Conservation (phyloP, 2,888 invertebrate genomes). For the Amiota communis region DNA sequence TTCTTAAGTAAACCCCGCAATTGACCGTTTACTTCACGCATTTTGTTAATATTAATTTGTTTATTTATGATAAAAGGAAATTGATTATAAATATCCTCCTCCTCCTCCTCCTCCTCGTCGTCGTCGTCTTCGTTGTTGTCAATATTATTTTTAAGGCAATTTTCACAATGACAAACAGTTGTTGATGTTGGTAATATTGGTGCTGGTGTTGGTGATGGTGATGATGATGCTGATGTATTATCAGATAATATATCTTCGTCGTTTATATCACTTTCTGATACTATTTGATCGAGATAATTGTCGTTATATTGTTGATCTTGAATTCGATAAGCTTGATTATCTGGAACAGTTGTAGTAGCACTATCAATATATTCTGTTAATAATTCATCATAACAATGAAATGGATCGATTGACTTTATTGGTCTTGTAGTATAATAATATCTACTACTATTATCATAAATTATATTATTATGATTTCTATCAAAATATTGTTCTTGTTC, state of each 20-base stretch:
- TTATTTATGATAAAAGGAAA: constrained; percentile 41
- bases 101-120: constrained; percentile 37
- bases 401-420: constrained; percentile 23
- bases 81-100: constrained; percentile 42
- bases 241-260: constrained; percentile 34
- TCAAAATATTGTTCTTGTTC: background rate
- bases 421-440: background rate
- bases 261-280: constrained; percentile 25
- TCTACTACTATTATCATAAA: constrained; percentile 40
- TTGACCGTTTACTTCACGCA: constrained; percentile 74
- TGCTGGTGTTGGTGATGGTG: too few relatives aligned
- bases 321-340: background rate
- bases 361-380: constrained; percentile 59
- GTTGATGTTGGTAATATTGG: too few relatives aligned
- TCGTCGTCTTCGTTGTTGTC: constrained; percentile 24
- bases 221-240: constrained; percentile 31
- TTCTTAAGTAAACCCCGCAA: constrained; percentile 80
- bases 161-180: constrained; percentile 46
- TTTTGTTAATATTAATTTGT: constrained; percentile 43
- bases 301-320: constrained; percentile 5
- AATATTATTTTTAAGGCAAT: constrained; percentile 30
- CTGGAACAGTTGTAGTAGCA: too few relatives aligned
- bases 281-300: constrained; percentile 22
- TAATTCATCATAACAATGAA: constrained; percentile 69
- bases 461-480: constrained; percentile 29